phyloP scores from a whole-genome alignment of 1,140 invertebrate genomes.

The Drosophila simulans region DNA sequence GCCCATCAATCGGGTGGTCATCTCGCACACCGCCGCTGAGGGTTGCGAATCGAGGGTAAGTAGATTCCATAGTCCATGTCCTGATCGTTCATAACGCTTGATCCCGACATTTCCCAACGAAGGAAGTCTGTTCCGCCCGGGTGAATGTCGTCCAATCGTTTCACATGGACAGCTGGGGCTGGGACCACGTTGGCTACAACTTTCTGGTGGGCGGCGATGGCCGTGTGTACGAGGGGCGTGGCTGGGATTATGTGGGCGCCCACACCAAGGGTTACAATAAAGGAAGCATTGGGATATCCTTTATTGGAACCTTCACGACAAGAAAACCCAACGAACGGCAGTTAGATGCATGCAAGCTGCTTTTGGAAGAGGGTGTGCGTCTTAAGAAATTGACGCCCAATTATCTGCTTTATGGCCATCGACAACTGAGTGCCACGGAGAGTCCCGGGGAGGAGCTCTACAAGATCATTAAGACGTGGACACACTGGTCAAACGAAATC shows the following conservation, averaged over 20 bases:
- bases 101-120: background rate
- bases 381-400: constrained; percentile 85
- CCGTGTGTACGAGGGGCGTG: constrained; percentile 87
- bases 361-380: constrained; percentile 87
- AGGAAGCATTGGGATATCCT: constrained; percentile 87
- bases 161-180: constrained; percentile 88
- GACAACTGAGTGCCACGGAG: constrained; percentile 86
- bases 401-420: constrained; percentile 87
- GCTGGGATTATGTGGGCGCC: constrained; percentile 88
- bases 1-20: constrained; percentile 86
- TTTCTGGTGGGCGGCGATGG: constrained; percentile 89
- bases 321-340: constrained; percentile 86
- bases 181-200: constrained; percentile 89
- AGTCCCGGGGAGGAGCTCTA: constrained; percentile 88
- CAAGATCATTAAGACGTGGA: constrained; percentile 87
- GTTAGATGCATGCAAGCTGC: constrained; percentile 86
- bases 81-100: background rate
- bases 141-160: constrained; percentile 89
- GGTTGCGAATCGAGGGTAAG: constrained; percentile 85
- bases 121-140: constrained; percentile 85
- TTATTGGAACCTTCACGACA: constrained; percentile 89
- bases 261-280: constrained; percentile 88
- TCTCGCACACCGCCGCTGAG: constrained; percentile 86
- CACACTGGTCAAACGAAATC: constrained; percentile 84
- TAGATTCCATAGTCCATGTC: background rate